Conservation (phyloP, 1,140 invertebrate species). For the Tribolium madens region DNA sequence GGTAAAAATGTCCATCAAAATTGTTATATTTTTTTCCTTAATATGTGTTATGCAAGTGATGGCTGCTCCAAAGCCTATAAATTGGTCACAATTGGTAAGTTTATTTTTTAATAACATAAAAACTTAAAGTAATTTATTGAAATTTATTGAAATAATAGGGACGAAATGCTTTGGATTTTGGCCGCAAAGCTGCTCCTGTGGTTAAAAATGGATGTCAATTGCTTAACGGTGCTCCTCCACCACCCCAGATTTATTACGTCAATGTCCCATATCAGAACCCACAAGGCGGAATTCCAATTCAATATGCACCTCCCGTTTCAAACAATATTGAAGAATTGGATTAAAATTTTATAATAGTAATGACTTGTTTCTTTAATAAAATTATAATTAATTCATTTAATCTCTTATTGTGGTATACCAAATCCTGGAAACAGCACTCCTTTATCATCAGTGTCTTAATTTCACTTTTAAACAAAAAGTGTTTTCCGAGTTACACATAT, state of each 20-base stretch:
- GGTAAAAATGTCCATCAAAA: background rate
- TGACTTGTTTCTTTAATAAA: no score
- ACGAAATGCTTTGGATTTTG: slow-evolving; percentile 17
- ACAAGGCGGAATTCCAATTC: background rate
- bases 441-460: background rate
- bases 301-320: background rate
- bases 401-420: slow-evolving; percentile 29
- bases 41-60: background rate
- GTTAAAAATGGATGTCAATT: slow-evolving; percentile 24
- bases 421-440: slow-evolving; percentile 15
- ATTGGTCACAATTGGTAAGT: slow-evolving; percentile 41
- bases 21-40: background rate
- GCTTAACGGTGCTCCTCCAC: background rate
- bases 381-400: background rate
- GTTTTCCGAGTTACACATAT: background rate
- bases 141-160: slow-evolving; percentile 4
- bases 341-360: no score
- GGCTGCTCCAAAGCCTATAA: slow-evolving; percentile 30
- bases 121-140: background rate
- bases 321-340: background rate
- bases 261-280: slow-evolving; percentile 8
- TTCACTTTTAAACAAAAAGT: background rate
- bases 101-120: background rate
- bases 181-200: slow-evolving; percentile 30
- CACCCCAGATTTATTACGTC: background rate